phyloP scores from a whole-genome alignment of 1,140 invertebrate genomes.

The Drosophila kanapiae region DNA sequence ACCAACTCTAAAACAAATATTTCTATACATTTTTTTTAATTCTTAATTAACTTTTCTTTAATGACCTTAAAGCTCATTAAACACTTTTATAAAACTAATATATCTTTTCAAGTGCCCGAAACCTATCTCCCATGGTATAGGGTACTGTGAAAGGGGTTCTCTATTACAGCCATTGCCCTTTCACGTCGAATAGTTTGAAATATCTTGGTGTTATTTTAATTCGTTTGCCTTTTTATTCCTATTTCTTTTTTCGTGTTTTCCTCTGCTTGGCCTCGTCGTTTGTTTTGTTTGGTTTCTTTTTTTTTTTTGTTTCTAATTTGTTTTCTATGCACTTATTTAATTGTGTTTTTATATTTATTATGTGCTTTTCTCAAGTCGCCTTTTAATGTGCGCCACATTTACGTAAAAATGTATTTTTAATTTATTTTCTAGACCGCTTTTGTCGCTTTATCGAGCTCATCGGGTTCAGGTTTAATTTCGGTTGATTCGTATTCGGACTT shows the following conservation, averaged over 20 bases:
- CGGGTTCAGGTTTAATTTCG: constrained; percentile 44
- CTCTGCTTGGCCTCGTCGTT: no score
- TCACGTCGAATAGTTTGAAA: constrained; percentile 54
- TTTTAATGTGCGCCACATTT: constrained; percentile 79
- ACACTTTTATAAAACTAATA: no score
- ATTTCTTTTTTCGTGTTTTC: constrained; percentile 19
- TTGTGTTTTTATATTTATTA: constrained; percentile 82
- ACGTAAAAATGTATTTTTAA: constrained; percentile 82
- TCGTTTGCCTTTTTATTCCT: constrained; percentile 53
- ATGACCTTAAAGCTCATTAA: no score
- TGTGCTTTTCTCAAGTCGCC: constrained; percentile 66
- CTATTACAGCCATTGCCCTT: constrained; percentile 41
- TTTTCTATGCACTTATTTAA: constrained; percentile 78
- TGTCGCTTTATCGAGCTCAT: constrained; percentile 76
- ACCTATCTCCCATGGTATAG: not conserved
- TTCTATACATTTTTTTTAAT: no score
- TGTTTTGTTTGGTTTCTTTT: constrained; percentile 15
- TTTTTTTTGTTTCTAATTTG: constrained; percentile 43
- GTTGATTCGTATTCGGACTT: constrained; percentile 30
- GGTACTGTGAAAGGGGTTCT: constrained; percentile 7
- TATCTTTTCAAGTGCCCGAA: no score
- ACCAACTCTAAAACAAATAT: not conserved
- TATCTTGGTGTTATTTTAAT: constrained; percentile 70
- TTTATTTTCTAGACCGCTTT: constrained; percentile 73
- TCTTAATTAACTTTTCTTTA: no score